These are phyloP conservation scores for Parapristionchus giblindavisi DNA, from an alignment of 2,888 invertebrate genomes.

Conservation along the genomic window DNA sequence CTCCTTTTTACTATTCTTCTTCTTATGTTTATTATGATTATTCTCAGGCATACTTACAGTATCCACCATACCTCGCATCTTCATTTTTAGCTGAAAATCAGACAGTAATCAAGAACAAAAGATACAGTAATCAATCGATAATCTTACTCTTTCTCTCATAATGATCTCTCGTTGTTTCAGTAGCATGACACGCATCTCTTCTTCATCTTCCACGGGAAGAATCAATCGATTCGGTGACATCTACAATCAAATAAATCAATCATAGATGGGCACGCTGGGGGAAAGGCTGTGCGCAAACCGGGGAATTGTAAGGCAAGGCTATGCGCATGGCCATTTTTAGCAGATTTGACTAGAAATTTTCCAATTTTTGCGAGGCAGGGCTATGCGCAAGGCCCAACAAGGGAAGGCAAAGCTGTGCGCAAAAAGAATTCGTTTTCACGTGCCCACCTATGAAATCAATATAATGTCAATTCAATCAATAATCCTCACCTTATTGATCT, in stretches of 20 bases:
- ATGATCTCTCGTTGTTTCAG: slow-evolving; percentile 48
- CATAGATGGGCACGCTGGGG: no score
- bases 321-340: no score
- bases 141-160: slow-evolving; percentile 49
- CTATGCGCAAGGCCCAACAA: no score
- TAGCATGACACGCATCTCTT: slow-evolving; percentile 47
- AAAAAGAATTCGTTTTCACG: no score
- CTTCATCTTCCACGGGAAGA: slow-evolving; percentile 45
- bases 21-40: slow-evolving; percentile 30
- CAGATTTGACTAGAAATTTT: no score
- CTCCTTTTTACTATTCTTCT: slow-evolving; percentile 16
- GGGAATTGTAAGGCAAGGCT: no score
- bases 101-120: neutral
- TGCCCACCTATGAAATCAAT: no score
- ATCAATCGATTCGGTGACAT: neutral
- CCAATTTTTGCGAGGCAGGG: no score
- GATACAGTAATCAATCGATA: neutral
- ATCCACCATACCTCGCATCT: slow-evolving; percentile 22
- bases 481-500: slow-evolving; percentile 40
- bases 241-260: neutral
- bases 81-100: slow-evolving; percentile 41
- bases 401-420: no score
- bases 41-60: slow-evolving; percentile 23
- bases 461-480: neutral
- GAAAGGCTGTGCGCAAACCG: no score